These are phyloP conservation scores for Austrofundulus limnaeus DNA, from an alignment of 2,113 vertebrate species.

Conservation along the genomic window DNA sequence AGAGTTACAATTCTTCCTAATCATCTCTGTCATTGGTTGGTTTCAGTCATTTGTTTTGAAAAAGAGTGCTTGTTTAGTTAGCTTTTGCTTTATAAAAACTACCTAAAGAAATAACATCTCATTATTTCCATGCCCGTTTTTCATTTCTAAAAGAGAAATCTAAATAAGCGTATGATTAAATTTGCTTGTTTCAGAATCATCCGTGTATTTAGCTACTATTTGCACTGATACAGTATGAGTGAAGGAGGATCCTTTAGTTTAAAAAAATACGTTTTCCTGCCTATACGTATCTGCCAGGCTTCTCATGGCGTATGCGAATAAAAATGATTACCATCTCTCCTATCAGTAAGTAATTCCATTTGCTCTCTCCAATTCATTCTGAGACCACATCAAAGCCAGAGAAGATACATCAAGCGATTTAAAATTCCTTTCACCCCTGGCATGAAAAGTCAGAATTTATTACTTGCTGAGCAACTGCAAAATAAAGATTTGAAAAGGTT, in stretches of 20 bases:
- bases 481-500: conserved; percentile 67
- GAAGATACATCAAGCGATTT: conserved; percentile 70
- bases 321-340: conserved; percentile 74
- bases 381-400: conserved; percentile 68
- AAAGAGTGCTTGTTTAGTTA: no score
- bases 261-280: conserved; percentile 35
- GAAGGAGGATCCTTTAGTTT: conserved; percentile 48
- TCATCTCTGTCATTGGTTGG: no score
- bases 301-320: conserved; percentile 60
- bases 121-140: conserved; percentile 49
- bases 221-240: conserved; percentile 45
- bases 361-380: conserved; percentile 67
- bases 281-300: conserved; percentile 46
- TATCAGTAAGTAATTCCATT: conserved; percentile 77
- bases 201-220: conserved; percentile 48
- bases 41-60: no score
- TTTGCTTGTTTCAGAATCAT: conserved; percentile 62
- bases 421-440: conserved; percentile 63
- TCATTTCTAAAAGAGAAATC: conserved; percentile 49
- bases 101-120: conserved; percentile 14
- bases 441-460: conserved; percentile 65
- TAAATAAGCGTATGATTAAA: conserved; percentile 63
- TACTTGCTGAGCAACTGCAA: conserved; percentile 67
- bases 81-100: no score
- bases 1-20: no score